Evolutionary conservation across 2,888 invertebrate species (phyloP).

Genomic region (Andrena trimmerana): DNA sequence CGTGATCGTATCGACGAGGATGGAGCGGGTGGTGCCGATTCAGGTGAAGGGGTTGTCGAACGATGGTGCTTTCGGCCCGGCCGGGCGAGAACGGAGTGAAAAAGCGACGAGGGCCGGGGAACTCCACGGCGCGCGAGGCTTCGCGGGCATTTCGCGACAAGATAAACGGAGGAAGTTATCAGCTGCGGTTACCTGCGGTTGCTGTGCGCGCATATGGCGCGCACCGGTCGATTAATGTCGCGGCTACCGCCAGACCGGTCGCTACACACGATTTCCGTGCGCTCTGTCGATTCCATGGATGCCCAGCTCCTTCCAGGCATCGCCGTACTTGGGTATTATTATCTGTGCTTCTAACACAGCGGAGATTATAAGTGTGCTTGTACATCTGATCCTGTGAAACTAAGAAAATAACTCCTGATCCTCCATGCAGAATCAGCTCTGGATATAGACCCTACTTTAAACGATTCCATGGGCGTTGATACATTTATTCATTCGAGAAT

Average conservation of each 20-base stretch:
- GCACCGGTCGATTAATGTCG: constrained; percentile 57
- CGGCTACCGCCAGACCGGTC: constrained; percentile 24
- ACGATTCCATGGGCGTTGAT: too few species aligned
- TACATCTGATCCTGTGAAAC: background rate
- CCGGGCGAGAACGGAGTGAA: background rate
- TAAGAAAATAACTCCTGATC: too few species aligned
- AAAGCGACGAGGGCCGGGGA: constrained; percentile 3
- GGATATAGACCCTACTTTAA: too few species aligned
- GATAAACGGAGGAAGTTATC: constrained; percentile 53
- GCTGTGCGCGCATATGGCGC: constrained; percentile 43
- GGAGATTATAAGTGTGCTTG: background rate
- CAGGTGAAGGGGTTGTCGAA: background rate
- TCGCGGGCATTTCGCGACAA: constrained; percentile 33
- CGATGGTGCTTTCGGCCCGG: background rate
- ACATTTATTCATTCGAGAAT: too few species aligned
- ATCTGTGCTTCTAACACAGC: too few species aligned
- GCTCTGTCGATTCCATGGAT: constrained; percentile 15
- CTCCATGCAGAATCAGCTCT: too few species aligned
- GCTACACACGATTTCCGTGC: constrained; percentile 21
- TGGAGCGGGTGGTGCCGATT: background rate
- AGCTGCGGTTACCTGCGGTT: constrained; percentile 56
- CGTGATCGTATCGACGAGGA: background rate
- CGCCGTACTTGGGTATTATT: background rate
- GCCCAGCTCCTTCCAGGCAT: background rate
- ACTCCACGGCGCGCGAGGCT: background rate